Evolutionary conservation across 2,113 vertebrate genomes (phyloP), one percentile per base, ranked within the genome.

Genomic region (Triplophysa rosa): DNA sequence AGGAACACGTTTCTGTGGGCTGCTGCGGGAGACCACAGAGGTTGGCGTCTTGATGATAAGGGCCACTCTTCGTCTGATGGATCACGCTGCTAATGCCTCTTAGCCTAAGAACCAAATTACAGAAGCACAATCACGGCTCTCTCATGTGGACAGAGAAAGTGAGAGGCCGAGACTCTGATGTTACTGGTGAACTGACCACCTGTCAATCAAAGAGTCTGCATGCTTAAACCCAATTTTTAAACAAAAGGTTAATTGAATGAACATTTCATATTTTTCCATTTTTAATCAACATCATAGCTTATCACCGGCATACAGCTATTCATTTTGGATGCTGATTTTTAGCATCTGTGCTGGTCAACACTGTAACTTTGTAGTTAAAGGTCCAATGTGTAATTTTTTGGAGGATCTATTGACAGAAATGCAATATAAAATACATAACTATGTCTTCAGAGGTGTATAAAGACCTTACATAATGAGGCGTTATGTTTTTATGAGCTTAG

Each of bases 41-140:
- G 71, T 75, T 49, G 24, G 71, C 16, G 47, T 19, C 17, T 47
- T 81, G 71, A 40, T 37, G 69, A 68, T 81, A 67, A 81, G 56
- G 65, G 65, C 54, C 71, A 76, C 71, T 52, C 52, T 67, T 66
- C 71, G 76, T 81, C 79, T 81, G 71, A 81, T 45, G 71, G 54
- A 75, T 61, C 71, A 54, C 16, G 42, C 64, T 66, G 79, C 79
- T 81, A 81, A 75, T 81, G 71, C 71, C 79, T 73, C 64, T 81
- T 81, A 81, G 24, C 40, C 23, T 68, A 26, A 65, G 74, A 45
- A 49, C 19, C 42, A 74, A 75, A 76, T 81, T 75, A 75, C 26
- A 61, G 52, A 49, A 73, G 78, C 16, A 54, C 68, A 80, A 79
- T 71, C 68, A 72, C 45, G 3, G 2, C 29, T 65, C 47, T 64